Conservation (phyloP, 2,113 vertebrate genomes). For the Podocnemis expansa region DNA sequence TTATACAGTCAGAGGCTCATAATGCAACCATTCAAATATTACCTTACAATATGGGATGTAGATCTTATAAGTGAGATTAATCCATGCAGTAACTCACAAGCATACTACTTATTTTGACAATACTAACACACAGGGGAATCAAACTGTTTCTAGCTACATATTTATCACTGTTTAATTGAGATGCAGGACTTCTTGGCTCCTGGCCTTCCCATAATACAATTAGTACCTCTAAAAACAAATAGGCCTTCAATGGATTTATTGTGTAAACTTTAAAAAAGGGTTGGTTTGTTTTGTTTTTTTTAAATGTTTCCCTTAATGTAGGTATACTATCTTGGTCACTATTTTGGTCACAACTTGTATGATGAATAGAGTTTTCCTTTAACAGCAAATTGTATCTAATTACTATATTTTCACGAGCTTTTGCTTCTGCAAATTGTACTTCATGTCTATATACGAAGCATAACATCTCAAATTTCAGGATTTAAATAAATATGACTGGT, state of each 20-base stretch:
- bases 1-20: background rate
- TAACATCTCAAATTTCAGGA: constrained; percentile 67
- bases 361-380: background rate
- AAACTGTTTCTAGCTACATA: background rate
- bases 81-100: background rate
- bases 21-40: background rate
- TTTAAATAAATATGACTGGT: constrained; percentile 80
- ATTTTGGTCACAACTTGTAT: background rate
- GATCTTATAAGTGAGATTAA: background rate
- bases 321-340: background rate
- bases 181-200: background rate
- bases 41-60: background rate
- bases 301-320: background rate
- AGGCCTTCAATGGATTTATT: background rate
- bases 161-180: background rate
- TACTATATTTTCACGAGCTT: background rate
- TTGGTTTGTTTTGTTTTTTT: too few relatives aligned
- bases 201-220: background rate
- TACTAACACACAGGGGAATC: background rate
- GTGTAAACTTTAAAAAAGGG: background rate
- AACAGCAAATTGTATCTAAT: background rate
- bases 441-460: constrained; percentile 8
- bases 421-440: constrained; percentile 4
- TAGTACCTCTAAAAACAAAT: background rate
- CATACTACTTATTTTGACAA: background rate